Base-by-base conservation (phyloP, 2,888 invertebrate species). In the Hirtodrosophila cameraria region DNA sequence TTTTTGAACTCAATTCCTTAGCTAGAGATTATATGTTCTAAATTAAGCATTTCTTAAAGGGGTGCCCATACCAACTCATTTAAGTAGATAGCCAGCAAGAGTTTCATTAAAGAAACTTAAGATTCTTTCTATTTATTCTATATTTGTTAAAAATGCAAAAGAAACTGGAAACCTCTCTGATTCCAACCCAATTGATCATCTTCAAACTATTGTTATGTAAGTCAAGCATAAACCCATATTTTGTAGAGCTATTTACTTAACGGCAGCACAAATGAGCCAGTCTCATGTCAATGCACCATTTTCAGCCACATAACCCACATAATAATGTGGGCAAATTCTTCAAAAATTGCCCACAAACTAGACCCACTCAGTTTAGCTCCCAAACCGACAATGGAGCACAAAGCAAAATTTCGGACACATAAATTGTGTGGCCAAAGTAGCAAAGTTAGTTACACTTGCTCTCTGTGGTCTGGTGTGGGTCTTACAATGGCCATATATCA, bases 301-400 rank as follows among this genome's bases (percentile, higher is more conserved):
- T 62, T 45, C 23, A 43, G 41, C 31, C 39, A 42, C 60, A 61
- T 53, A 54, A 16, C 33, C 55, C 69, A 45, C 57, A 73, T 59
- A 45, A 42, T 62, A 66, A 78, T 58, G 60, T 76, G 64, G 55
- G 71, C 80, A 68, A 83, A 79, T 79, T 79, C 83, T 83, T 76
- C 42, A 55, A 57, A 57, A 74, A 80, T 80, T 79, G 77, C 61
- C 83, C 83, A 74, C 80, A 74, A 79, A 77, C 77, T 80, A 80
- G 80, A 64, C 83, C 83, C 80, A 83, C 64, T 83, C 77, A 57
- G 48, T 30, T 15, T 46, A 30, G 18, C 39, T 11, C 27, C 28
- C n/a, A n/a, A n/a, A n/a, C n/a, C 48, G 35, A 65, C 71, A 70
- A 65, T 63, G 48, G 28, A 23, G n/a, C 27, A 60, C 50, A 50